These are phyloP conservation scores for Lysiphlebus fabarum DNA, from an alignment of 1,140 invertebrate genomes.

Conservation along the genomic window DNA sequence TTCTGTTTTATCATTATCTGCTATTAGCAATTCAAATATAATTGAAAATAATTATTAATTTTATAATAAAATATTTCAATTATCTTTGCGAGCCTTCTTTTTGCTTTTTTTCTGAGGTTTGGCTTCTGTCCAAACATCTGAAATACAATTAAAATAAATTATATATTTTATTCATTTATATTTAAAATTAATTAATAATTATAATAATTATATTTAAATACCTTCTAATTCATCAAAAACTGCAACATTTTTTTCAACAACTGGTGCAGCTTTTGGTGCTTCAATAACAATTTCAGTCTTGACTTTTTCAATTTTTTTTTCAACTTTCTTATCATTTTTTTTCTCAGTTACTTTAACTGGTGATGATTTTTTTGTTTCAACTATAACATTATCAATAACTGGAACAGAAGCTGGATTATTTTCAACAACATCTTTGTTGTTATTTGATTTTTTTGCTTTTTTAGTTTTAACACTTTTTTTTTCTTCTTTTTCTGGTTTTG, in stretches of 20 bases:
- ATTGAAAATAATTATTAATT: slow-evolving; percentile 25
- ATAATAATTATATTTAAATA: slow-evolving; percentile 35
- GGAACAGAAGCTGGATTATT: slow-evolving; percentile 6
- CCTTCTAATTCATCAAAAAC: slow-evolving; percentile 71
- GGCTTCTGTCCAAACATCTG: slow-evolving; percentile 65
- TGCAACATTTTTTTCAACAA: slow-evolving; percentile 40
- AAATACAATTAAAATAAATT: slow-evolving; percentile 31
- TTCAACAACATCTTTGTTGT: slow-evolving; percentile 43
- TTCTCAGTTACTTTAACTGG: slow-evolving; percentile 41
- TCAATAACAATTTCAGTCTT: slow-evolving; percentile 36
- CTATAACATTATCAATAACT: slow-evolving; percentile 18
- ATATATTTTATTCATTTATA: slow-evolving; percentile 1
- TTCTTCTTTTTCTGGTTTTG: slow-evolving; percentile 34
- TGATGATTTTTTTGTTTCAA: slow-evolving; percentile 31
- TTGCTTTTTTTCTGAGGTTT: slow-evolving; percentile 65
- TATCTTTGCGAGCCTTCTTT: slow-evolving; percentile 67
- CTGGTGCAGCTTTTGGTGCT: slow-evolving; percentile 34
- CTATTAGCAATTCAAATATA: slow-evolving; percentile 29
- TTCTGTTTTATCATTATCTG: slow-evolving; percentile 14
- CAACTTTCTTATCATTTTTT: slow-evolving; percentile 40
- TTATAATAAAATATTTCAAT: slow-evolving; percentile 50
- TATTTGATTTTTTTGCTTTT: slow-evolving; percentile 47
- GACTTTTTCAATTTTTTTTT: slow-evolving; percentile 54
- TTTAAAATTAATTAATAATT: not conserved
- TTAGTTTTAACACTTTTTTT: slow-evolving; percentile 46